Evolutionary conservation across 2,113 vertebrate species (phyloP), one percentile per base, ranked within the genome.

Genomic region (Trichechus manatus): DNA sequence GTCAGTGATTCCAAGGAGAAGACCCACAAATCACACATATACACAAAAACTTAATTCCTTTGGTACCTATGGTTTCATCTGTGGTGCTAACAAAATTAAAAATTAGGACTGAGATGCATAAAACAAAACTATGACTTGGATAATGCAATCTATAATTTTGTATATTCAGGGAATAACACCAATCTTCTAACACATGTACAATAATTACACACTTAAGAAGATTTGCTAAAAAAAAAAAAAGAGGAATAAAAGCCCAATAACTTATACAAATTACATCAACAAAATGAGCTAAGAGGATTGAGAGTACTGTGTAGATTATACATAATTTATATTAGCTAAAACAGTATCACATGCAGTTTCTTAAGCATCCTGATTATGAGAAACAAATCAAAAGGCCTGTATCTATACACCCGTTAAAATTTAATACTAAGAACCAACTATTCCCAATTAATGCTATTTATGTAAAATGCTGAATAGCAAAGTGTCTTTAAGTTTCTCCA

Each of bases 221-320:
- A 53, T 63, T 96, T 94, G 63, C 64, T 97, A 33, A 39, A 74
- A 74, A 74, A 61, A 61, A 94, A 74, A 53, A 90, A 7, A 90
- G 79, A 77, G 89, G 15, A 97, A 89, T 91, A 80, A 95, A 98
- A 96, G 3, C 22, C n/a, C n/a, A 97, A 89, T 63, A 44, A 97
- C 47, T 25, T 39, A 72, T 70, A 97, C 94, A 93, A 96, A 95
- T 93, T 88, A 91, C 15, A 82, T 86, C 53, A 56, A 64, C 63
- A 27, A 93, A 95, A 87, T n/a, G 39, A 36, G 5, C 61, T 97
- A 91, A 92, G 56, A 68, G 27, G 7, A 61, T 95, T 98, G 86
- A 97, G 68, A 92, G 33, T 56, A 81, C 20, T 94, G 1, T 33
- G 33, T 93, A 66, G 81, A 95, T 91, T 89, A 94, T 44, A 19